These are phyloP conservation scores for Amblyopsis rosae DNA, from an alignment of 2,113 vertebrate species.

Conservation along the genomic window DNA sequence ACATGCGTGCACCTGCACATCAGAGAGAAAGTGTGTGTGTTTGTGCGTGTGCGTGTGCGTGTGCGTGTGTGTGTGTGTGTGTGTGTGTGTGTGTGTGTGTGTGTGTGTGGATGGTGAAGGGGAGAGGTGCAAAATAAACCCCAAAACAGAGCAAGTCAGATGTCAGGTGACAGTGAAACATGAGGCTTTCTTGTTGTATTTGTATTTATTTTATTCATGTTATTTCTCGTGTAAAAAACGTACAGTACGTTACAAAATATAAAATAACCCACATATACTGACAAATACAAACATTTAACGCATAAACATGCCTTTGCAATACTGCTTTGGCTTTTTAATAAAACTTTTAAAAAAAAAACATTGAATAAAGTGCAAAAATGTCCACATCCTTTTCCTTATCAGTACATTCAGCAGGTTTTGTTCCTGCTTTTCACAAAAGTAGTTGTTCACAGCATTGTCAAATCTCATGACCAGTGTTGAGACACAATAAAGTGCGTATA, in stretches of 20 bases:
- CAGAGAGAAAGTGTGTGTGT: neutral
- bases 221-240: slow-evolving; percentile 70
- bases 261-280: slow-evolving; percentile 65
- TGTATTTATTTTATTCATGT: slow-evolving; percentile 45
- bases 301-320: slow-evolving; percentile 80
- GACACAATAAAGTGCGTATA: slow-evolving; percentile 89
- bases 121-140: neutral
- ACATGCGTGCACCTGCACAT: slow-evolving; percentile 23
- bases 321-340: slow-evolving; percentile 89
- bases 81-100: neutral
- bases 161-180: slow-evolving; percentile 21
- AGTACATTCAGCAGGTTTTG: slow-evolving; percentile 83
- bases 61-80: neutral
- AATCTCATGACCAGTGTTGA: slow-evolving; percentile 64
- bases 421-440: slow-evolving; percentile 71
- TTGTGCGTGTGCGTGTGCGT: neutral
- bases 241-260: slow-evolving; percentile 70
- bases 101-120: neutral
- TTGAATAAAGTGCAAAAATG: slow-evolving; percentile 88
- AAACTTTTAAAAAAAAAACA: slow-evolving; percentile 74
- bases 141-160: neutral
- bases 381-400: slow-evolving; percentile 71
- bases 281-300: slow-evolving; percentile 60
- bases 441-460: slow-evolving; percentile 76
- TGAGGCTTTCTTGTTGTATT: neutral